These are phyloP conservation scores for Centropyge bicolor DNA, from an alignment of 2,797 vertebrate genomes.

Conservation along the genomic window DNA sequence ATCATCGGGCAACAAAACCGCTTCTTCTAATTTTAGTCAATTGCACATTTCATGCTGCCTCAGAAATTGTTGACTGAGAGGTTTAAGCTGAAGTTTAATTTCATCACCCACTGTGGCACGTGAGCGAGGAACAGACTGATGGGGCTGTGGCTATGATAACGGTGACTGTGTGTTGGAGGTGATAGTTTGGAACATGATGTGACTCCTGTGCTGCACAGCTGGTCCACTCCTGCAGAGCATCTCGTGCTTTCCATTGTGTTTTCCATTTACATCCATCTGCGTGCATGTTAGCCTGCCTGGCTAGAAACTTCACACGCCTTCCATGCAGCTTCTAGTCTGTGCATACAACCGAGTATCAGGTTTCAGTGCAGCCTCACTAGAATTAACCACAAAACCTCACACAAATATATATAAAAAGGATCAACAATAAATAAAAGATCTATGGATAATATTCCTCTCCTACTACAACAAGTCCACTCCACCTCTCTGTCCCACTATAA, in stretches of 20 bases:
- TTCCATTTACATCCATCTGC: background rate
- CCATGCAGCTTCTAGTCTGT: background rate
- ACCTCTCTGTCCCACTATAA: background rate
- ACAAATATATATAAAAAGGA: too few species aligned
- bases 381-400: too few species aligned
- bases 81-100: background rate
- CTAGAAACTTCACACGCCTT: background rate
- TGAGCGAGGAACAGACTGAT: background rate
- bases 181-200: too few species aligned
- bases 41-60: background rate
- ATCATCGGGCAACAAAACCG: conserved; percentile 1
- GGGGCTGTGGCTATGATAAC: background rate
- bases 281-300: background rate
- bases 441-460: too few species aligned
- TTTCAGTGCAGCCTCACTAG: background rate
- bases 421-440: too few species aligned
- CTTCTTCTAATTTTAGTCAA: conserved; percentile 1
- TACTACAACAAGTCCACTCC: background rate
- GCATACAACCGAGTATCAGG: too few species aligned
- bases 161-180: background rate
- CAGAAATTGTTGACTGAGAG: background rate
- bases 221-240: background rate
- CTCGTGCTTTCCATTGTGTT: background rate
- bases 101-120: background rate
- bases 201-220: background rate